Base-by-base conservation (phyloP, 2,888 invertebrate species). In the Brassicogethes aeneus region DNA sequence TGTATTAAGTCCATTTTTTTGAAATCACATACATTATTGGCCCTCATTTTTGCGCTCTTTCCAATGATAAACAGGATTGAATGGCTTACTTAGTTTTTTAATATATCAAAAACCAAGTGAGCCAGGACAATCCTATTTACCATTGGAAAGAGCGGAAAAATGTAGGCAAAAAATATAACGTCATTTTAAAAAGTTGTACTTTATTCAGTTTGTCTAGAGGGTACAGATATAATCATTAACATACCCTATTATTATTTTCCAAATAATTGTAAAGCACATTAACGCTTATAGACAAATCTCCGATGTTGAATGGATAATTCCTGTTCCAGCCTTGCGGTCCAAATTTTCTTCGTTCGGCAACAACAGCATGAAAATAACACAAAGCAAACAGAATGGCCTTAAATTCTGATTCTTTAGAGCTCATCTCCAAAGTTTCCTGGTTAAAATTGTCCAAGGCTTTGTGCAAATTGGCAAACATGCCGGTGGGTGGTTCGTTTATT, bases 281-380 rank as follows among this genome's bases (percentile, higher is more conserved):
- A 2, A 88, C 86, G 57, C 93, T 91, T 55, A 95, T 95, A 1
- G 91, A 91, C 40, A 95, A 67, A 64, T 95, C 94, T 2, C 90
- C 90, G 53, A 83, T 76, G 63, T 85, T 85, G 60, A 85, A 86
- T 1, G 85, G 85, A 61, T 86, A 85, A 3, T 75, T 72, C 52
- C 81, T 75, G 61, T 92, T 92, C 92, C 92, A 92, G 8, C 92
- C 92, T 65, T 94, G 92, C 0, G 95, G 85, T 0, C 94, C 95
- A 63, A 95, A 95, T 70, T 95, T 94, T 31, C 91, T 75, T 44
- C 94, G 72, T 65, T 95, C 91, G 2, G 90, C 88, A 1, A 94
- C 87, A 0, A 92, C 92, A 1, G 95, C 94, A 64, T 95, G 95
- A 70, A 94, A 95, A 64, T 95, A 95, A 62, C 92, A 92, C 1